Evolutionary conservation across 2,113 vertebrate species (phyloP).

Genomic region (Onychostruthus taczanowskii): DNA sequence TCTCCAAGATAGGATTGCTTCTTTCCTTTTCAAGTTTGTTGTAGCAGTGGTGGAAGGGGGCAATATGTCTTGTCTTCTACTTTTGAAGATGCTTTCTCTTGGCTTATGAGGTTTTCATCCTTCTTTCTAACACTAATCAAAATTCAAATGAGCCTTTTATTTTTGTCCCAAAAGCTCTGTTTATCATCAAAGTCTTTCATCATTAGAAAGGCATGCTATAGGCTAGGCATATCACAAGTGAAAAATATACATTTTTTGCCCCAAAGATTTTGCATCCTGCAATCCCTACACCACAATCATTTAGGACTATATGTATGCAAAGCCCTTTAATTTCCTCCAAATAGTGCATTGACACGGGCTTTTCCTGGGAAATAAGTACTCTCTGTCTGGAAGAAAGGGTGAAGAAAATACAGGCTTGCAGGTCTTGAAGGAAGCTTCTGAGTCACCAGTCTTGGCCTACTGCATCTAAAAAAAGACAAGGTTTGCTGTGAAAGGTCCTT

Average conservation of each 20-base stretch:
- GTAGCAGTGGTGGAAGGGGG: background rate
- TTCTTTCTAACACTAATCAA: conserved; percentile 6
- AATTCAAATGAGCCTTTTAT: background rate
- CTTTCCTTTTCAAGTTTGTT: background rate
- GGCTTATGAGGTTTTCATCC: background rate
- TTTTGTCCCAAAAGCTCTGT: background rate
- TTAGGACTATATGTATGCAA: background rate
- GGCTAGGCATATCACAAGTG: background rate
- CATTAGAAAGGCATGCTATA: background rate
- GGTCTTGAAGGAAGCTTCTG: background rate
- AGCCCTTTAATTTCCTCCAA: background rate
- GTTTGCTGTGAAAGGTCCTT: background rate
- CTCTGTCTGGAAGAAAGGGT: background rate
- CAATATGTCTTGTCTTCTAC: background rate
- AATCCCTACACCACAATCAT: background rate
- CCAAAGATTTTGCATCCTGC: background rate
- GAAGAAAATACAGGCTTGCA: background rate
- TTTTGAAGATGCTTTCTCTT: conserved; percentile 12
- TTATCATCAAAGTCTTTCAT: conserved; percentile 21
- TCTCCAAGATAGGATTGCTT: background rate
- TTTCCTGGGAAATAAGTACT: background rate
- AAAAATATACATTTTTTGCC: background rate
- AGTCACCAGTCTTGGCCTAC: background rate
- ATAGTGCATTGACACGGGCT: background rate
- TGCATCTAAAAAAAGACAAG: background rate